These are phyloP conservation scores for Euwallacea fornicatus DNA, from an alignment of 1,140 invertebrate genomes.

Conservation along the genomic window DNA sequence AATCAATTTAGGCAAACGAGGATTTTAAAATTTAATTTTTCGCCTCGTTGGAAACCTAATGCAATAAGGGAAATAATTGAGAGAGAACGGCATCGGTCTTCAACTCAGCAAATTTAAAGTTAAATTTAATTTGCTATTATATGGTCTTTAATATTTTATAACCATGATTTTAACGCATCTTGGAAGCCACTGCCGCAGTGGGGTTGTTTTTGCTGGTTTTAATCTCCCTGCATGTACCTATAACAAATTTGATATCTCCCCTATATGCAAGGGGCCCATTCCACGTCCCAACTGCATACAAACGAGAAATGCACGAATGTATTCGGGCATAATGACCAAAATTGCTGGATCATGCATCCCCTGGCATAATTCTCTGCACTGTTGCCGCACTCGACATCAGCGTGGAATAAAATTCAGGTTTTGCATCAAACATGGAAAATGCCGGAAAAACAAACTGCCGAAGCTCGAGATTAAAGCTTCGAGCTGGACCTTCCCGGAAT, in stretches of 20 bases:
- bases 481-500: not conserved
- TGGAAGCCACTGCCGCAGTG: not conserved
- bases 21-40: constrained; percentile 8
- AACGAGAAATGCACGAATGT: constrained; percentile 23
- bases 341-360: not conserved
- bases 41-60: constrained; percentile 2
- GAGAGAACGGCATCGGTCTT: not conserved
- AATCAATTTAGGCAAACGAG: constrained; percentile 2
- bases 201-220: constrained; percentile 3
- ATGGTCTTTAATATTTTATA: not conserved
- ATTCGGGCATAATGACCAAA: constrained; percentile 16
- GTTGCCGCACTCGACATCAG: no score
- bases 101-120: not conserved
- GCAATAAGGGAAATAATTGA: constrained; percentile 3
- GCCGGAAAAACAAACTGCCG: not conserved
- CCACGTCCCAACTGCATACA: constrained; percentile 22
- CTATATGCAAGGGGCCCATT: constrained; percentile 24
- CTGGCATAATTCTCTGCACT: constrained; percentile 9
- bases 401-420: not conserved
- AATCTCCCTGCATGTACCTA: constrained; percentile 16
- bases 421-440: not conserved
- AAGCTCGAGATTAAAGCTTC: constrained; percentile 5
- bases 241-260: constrained; percentile 18
- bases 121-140: constrained; percentile 2
- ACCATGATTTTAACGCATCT: not conserved